Percentiles rank a stretch among this genome's conserved stretches.
Conservation (phyloP, 1,140 invertebrate genomes). For the Orchestia grillus region DNA sequence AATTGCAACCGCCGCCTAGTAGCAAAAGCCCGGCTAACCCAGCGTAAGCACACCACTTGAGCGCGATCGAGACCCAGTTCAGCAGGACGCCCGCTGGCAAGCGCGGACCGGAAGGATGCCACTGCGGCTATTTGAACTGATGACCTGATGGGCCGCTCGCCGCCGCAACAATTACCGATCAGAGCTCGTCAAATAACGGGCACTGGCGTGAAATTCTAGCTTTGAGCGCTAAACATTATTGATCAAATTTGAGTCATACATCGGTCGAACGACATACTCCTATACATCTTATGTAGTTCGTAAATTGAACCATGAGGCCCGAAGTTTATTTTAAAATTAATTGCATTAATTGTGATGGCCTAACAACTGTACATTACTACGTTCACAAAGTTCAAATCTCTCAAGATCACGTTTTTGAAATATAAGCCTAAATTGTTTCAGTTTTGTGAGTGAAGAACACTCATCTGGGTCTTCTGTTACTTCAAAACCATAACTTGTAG, state of each 20-base stretch:
- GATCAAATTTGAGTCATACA: background rate
- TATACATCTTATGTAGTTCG: background rate
- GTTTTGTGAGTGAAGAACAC: background rate
- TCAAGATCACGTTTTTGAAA: background rate
- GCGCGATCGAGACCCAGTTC: background rate
- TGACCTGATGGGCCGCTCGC: slow-evolving; percentile 15
- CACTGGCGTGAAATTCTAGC: background rate
- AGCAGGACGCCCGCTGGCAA: background rate
- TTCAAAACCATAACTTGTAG: background rate
- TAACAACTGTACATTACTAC: background rate
- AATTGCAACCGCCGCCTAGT: background rate
- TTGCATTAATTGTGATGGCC: background rate
- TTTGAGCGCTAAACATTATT: background rate
- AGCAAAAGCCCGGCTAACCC: background rate
- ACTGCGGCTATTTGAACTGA: slow-evolving; percentile 48
- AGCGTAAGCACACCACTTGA: background rate
- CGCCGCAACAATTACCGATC: background rate
- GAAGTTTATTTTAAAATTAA: background rate
- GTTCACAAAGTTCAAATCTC: background rate
- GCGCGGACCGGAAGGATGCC: slow-evolving; percentile 38
- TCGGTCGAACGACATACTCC: background rate
- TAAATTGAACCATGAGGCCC: background rate
- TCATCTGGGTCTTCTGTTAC: background rate
- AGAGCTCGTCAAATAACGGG: background rate
- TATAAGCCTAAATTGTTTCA: background rate